These are phyloP conservation scores for Pipistrellus kuhlii DNA, from an alignment of 2,797 vertebrate species.

Conservation along the genomic window DNA sequence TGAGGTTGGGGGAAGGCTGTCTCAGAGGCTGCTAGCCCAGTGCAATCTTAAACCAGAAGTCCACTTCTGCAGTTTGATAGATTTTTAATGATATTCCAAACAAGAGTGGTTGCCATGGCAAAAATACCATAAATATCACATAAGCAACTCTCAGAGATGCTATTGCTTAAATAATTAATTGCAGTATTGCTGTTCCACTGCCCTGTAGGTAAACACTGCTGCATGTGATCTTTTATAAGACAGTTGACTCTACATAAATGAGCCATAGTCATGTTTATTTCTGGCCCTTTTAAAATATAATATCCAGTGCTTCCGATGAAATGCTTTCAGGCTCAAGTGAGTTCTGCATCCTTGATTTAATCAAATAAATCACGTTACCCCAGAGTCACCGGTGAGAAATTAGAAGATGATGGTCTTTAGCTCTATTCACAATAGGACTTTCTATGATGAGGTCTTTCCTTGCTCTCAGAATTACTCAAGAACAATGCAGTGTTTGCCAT, in stretches of 20 bases:
- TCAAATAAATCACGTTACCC: neutral
- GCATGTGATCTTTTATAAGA: neutral
- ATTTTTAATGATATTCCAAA: conserved; percentile 51
- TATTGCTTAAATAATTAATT: conserved; percentile 65
- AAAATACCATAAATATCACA: conserved; percentile 55
- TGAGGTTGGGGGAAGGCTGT: neutral
- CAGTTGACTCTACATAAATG: neutral
- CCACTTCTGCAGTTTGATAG: neutral
- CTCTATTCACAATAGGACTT: neutral
- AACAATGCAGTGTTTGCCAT: fast-evolving
- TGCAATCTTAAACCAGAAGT: neutral
- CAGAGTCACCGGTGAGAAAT: neutral
- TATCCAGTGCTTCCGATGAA: neutral
- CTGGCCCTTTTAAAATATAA: neutral
- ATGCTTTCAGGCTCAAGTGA: neutral
- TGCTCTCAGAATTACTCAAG: neutral
- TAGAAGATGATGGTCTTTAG: neutral
- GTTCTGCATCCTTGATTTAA: neutral
- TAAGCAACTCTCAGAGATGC: conserved; percentile 52
- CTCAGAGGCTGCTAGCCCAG: neutral
- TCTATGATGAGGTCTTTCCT: fast-evolving
- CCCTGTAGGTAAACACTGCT: neutral
- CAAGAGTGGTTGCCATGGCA: conserved; percentile 55
- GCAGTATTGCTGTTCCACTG: neutral
- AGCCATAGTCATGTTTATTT: neutral